Base-by-base conservation (phyloP, 37 sponge, comb jelly and placozoan species). In the Hexactinellida sp. region DNA sequence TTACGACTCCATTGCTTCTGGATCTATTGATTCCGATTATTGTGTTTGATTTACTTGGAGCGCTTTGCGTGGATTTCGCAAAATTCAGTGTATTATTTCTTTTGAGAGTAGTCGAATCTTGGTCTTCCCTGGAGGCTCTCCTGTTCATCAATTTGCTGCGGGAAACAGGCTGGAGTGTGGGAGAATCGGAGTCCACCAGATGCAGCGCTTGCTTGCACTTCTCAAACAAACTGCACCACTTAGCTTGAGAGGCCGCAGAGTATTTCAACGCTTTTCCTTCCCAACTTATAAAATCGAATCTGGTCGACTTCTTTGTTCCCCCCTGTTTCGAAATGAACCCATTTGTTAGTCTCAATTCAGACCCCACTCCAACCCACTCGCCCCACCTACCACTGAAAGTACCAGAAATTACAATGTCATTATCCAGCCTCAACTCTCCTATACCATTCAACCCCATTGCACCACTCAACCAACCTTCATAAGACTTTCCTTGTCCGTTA, bases 401-500 rank as follows among this genome's bases (percentile, higher is more conserved):
- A 10, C 76, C 76, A 25, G 25, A 32, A 3, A 63, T 63, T n/a
- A 63, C 76, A 25, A 23, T 63, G 13, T n/a, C 34, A n/a, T 63
- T 23, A 3, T 10, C 21, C 5, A 63, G 34, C 76, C 76, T 63
- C 19, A 63, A 23, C 34, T 63, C 76, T 21, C 76, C 76, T 21
- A 3, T 63, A 23, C 76, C 76, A 28, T 63, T 63, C 34, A 63
- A 7, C 76, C 21, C 76, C 76, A 63, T 63, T n/a, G 5, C 30
- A 63, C 76, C 76, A 25, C 5, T n/a, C 76, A 63, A n/a, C 76
- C 76, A 63, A 32, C 76, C 76, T 63, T 63, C 76, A 63, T 63
- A 63, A 10, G 76, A 63, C 13, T 28, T 63, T 7, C 76, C 76
- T 23, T 23, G 3, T 23, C 76, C 76, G 76, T 63, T 63, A n/a